Evolutionary conservation across 2,797 vertebrate genomes (phyloP).

Genomic region (Oreochromis mossambicus): DNA sequence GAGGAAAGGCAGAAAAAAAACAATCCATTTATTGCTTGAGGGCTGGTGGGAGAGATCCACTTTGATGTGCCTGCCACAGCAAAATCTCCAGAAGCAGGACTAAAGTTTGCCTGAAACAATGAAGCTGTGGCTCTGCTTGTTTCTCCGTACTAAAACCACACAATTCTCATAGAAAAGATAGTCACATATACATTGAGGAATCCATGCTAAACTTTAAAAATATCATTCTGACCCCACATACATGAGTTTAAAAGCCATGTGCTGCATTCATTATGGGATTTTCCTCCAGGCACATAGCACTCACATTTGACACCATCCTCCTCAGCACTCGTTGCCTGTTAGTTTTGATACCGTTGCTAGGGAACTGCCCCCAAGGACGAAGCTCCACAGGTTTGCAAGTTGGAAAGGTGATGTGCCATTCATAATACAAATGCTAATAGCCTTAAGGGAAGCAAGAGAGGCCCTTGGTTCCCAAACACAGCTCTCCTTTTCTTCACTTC

Average conservation of each 20-base stretch:
- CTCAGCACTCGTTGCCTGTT: constrained; percentile 27
- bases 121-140: constrained; percentile 4
- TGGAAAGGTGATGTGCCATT: constrained; percentile 45
- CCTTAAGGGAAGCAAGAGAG: constrained; percentile 51
- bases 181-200: background rate
- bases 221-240: constrained; percentile 20
- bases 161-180: constrained; percentile 1
- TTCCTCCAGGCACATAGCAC: constrained; percentile 9
- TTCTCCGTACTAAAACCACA: background rate
- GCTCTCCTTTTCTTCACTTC: constrained; percentile 5
- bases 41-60: constrained; percentile 51
- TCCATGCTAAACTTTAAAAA: constrained; percentile 27
- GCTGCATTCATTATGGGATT: constrained; percentile 27
- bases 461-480: constrained; percentile 11
- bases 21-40: constrained; percentile 37
- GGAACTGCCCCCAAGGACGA: constrained; percentile 68
- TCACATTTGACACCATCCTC: constrained; percentile 48
- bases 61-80: constrained; percentile 63
- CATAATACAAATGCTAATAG: constrained; percentile 67
- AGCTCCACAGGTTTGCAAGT: constrained; percentile 41
- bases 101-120: constrained; percentile 28
- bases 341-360: constrained; percentile 72
- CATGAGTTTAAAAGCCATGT: constrained; percentile 33
- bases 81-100: constrained; percentile 42
- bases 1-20: constrained; percentile 27